Evolutionary conservation across 2,797 vertebrate genomes (phyloP).

Genomic region (Syndactyla subalaris): DNA sequence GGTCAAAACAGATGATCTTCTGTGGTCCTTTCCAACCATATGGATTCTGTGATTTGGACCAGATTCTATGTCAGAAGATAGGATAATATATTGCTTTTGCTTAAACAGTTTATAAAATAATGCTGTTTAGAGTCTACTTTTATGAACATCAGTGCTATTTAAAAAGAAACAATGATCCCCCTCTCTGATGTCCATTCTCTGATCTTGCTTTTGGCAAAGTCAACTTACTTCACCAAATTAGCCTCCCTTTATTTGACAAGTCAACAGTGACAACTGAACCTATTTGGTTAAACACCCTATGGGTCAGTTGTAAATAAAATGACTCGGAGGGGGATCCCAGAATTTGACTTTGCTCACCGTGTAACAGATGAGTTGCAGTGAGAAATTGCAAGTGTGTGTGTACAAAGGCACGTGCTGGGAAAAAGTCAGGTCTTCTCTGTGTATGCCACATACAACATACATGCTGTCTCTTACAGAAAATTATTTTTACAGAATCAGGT

Average conservation of each 20-base stretch:
- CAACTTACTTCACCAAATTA: background rate
- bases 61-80: background rate
- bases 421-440: rapidly evolving
- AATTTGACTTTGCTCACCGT: background rate
- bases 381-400: background rate
- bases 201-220: conserved; percentile 38
- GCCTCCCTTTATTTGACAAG: background rate
- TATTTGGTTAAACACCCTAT: background rate
- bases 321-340: background rate
- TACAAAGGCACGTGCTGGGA: background rate
- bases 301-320: background rate
- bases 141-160: background rate
- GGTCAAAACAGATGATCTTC: background rate
- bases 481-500: background rate
- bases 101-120: background rate
- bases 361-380: background rate
- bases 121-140: background rate
- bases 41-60: background rate
- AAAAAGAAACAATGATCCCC: background rate
- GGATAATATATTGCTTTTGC: background rate
- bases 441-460: no score
- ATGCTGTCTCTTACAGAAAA: background rate
- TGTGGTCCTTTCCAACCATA: background rate
- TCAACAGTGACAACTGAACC: background rate
- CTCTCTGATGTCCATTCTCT: background rate